Percentiles rank a stretch among this genome's conserved stretches.
Evolutionary conservation across 1,140 invertebrate genomes (phyloP).

Genomic region (Augochlora pura): DNA sequence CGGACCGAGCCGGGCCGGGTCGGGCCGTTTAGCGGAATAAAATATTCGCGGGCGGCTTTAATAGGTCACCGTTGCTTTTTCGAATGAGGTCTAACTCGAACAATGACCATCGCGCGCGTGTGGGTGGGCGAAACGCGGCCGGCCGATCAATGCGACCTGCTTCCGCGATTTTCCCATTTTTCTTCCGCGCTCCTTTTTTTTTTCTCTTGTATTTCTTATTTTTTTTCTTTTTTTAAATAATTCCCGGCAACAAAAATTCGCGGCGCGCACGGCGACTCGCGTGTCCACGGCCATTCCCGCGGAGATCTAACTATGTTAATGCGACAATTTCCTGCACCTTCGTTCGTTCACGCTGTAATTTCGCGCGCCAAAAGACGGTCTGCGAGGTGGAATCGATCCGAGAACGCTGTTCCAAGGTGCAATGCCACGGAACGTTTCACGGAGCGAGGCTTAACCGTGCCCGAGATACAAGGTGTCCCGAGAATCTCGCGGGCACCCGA

Average conservation of each 20-base stretch:
- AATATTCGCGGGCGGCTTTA: neutral
- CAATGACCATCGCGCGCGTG: constrained; percentile 1
- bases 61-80: constrained; percentile 24
- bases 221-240: constrained; percentile 37
- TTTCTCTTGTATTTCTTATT: neutral
- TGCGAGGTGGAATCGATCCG: neutral
- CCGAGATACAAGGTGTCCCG: too few relatives aligned
- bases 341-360: neutral
- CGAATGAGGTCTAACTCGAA: constrained; percentile 40
- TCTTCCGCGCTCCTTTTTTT: too few relatives aligned
- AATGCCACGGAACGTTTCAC: too few relatives aligned
- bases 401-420: neutral
- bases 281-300: neutral
- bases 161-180: constrained; percentile 24
- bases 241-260: constrained; percentile 16
- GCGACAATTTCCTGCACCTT: neutral
- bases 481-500: too few relatives aligned
- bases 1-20: too few relatives aligned
- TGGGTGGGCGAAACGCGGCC: constrained; percentile 21
- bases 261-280: neutral
- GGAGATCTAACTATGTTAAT: constrained; percentile 4
- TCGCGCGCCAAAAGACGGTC: neutral
- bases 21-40: neutral
- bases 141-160: constrained; percentile 47
- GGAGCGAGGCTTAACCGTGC: too few relatives aligned